Evolutionary conservation across 2,888 invertebrate species (phyloP).

Genomic region (Aporophyla nigra): DNA sequence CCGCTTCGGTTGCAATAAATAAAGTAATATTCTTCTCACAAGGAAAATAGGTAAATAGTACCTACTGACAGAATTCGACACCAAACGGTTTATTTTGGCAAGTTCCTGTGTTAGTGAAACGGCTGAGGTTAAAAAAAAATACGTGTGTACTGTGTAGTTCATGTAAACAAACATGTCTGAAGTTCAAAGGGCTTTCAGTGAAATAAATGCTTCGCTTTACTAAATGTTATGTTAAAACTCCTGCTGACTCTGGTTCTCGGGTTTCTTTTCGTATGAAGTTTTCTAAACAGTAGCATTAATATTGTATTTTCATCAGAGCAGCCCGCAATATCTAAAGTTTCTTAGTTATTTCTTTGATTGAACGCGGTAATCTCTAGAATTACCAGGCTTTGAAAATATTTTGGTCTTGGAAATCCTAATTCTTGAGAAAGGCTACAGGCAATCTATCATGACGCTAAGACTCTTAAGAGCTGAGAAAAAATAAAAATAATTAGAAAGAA

Average conservation of each 20-base stretch:
- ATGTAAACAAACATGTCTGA: slow-evolving; percentile 32
- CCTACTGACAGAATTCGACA: slow-evolving; percentile 3
- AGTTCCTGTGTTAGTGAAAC: slow-evolving; percentile 7
- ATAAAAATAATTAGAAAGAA: too few relatives aligned
- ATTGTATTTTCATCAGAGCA: background rate
- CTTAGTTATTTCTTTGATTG: too few relatives aligned
- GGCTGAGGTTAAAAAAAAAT: slow-evolving; percentile 7
- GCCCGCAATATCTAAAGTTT: too few relatives aligned
- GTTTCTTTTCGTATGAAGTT: background rate
- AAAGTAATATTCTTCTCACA: background rate
- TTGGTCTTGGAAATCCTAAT: too few relatives aligned
- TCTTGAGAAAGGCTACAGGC: too few relatives aligned
- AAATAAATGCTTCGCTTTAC: slow-evolving; percentile 5
- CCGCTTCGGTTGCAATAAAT: background rate
- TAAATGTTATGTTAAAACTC: slow-evolving; percentile 13
- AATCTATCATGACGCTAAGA: too few relatives aligned
- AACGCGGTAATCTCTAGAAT: too few relatives aligned
- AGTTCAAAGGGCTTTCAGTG: slow-evolving; percentile 47
- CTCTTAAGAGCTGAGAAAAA: too few relatives aligned
- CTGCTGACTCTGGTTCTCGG: slow-evolving; percentile 27
- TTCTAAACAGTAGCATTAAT: slow-evolving; percentile 18
- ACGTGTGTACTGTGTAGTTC: slow-evolving; percentile 7
- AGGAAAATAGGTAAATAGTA: background rate
- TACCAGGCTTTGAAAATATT: too few relatives aligned
- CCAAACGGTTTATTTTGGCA: slow-evolving; percentile 43